These are phyloP conservation scores for Drosophila pegasa DNA, from an alignment of 2,888 invertebrate species.

Conservation along the genomic window DNA sequence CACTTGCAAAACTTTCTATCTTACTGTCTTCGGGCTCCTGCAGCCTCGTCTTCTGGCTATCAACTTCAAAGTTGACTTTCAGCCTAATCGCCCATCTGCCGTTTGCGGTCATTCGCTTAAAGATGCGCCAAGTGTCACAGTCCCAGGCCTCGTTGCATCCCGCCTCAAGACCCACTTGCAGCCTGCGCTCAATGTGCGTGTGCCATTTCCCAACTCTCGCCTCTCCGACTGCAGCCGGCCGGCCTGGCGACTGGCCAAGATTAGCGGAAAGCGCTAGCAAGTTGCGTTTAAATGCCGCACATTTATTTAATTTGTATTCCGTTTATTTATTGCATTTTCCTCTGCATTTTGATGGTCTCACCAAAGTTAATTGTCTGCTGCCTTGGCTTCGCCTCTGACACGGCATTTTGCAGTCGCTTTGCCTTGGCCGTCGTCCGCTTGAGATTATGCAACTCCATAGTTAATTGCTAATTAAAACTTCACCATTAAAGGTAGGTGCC, in stretches of 20 bases:
- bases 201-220: conserved; percentile 8
- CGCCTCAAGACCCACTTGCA: conserved; percentile 16
- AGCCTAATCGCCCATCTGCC: conserved; percentile 71
- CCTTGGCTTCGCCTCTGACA: conserved; percentile 33
- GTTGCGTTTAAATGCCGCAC: conserved; percentile 74
- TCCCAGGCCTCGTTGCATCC: conserved; percentile 9
- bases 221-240: background rate
- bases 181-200: conserved; percentile 41
- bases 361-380: conserved; percentile 57
- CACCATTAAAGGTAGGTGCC: conserved; percentile 52
- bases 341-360: conserved; percentile 27
- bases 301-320: conserved; percentile 76
- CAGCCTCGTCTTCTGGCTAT: conserved; percentile 41
- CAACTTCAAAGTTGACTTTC: conserved; percentile 59
- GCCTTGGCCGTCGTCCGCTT: conserved; percentile 28
- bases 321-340: conserved; percentile 56
- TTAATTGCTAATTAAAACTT: conserved; percentile 75
- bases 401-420: conserved; percentile 25
- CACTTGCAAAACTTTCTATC: conserved; percentile 74
- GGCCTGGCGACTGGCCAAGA: conserved; percentile 44
- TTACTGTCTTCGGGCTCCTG: conserved; percentile 38
- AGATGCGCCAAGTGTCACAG: conserved; percentile 73
- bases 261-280: conserved; percentile 56
- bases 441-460: conserved; percentile 60
- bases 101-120: conserved; percentile 61